phyloP scores from a whole-genome alignment of 2,888 invertebrate species.

The Drosophila mettleri region DNA sequence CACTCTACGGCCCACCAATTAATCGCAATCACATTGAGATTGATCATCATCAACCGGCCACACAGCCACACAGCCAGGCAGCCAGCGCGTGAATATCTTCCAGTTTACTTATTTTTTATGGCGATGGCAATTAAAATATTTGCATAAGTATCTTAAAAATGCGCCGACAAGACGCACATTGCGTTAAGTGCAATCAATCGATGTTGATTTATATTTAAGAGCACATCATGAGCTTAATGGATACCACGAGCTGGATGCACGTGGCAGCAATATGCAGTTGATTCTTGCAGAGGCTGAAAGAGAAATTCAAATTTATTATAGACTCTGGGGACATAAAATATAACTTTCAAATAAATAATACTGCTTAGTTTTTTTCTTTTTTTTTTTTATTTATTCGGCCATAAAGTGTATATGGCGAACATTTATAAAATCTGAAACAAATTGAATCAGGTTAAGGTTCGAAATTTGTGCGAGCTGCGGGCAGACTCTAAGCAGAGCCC shows the following conservation, averaged over 20 bases:
- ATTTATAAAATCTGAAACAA: slow-evolving; percentile 49
- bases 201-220: slow-evolving; percentile 5
- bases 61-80: slow-evolving; percentile 8
- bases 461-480: slow-evolving; percentile 16
- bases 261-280: too few species aligned
- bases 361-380: background rate
- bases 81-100: slow-evolving; percentile 10
- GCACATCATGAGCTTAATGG: background rate
- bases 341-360: background rate
- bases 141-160: slow-evolving; percentile 22
- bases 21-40: slow-evolving; percentile 66
- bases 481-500: slow-evolving; percentile 50
- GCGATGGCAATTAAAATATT: slow-evolving; percentile 59
- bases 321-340: background rate
- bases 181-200: slow-evolving; percentile 8
- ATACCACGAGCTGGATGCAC: too few species aligned
- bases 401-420: slow-evolving; percentile 17
- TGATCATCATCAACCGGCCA: slow-evolving; percentile 44
- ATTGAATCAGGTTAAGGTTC: slow-evolving; percentile 65
- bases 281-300: background rate
- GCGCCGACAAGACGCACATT: slow-evolving; percentile 33
- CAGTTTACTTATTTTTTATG: slow-evolving; percentile 30
- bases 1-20: slow-evolving; percentile 47
- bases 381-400: too few species aligned
- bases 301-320: background rate